A percentile compares a stretch with the other conserved stretches of the same genome.
Evolutionary conservation across 1,140 invertebrate genomes (phyloP).

Genomic region (Adelges cooleyi): DNA sequence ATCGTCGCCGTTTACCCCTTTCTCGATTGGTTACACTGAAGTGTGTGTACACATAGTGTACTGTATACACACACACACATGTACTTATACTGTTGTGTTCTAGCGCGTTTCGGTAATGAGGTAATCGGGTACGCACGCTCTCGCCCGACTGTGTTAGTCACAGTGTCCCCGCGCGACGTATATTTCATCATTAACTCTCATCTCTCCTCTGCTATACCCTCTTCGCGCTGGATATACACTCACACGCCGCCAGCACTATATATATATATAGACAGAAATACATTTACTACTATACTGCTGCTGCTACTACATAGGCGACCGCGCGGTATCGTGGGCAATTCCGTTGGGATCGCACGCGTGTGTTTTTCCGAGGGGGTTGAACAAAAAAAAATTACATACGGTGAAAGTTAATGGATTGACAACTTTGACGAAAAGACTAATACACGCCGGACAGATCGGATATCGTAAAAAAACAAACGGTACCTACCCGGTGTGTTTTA

Average conservation of each 20-base stretch:
- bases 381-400: background rate
- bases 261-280: background rate
- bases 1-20: constrained; percentile 27
- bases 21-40: constrained; percentile 20
- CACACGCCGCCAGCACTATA: background rate
- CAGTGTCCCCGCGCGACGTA: constrained; percentile 34
- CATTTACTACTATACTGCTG: too few relatives aligned
- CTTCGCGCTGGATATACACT: background rate
- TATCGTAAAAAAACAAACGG: too few relatives aligned
- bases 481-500: too few relatives aligned
- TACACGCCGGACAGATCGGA: background rate
- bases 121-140: background rate
- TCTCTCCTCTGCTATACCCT: constrained; percentile 31
- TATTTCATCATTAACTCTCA: constrained; percentile 44
- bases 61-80: background rate
- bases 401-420: constrained; percentile 20
- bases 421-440: constrained; percentile 15
- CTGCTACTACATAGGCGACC: too few relatives aligned
- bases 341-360: constrained; percentile 4
- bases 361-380: constrained; percentile 9
- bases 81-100: background rate
- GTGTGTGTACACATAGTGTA: too few relatives aligned
- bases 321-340: background rate
- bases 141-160: constrained; percentile 3
- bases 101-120: constrained; percentile 18